Percentiles rank a stretch among this genome's conserved stretches.
These are phyloP conservation scores for Eriosoma lanigerum DNA, from an alignment of 1,140 invertebrate species.

Conservation along the genomic window DNA sequence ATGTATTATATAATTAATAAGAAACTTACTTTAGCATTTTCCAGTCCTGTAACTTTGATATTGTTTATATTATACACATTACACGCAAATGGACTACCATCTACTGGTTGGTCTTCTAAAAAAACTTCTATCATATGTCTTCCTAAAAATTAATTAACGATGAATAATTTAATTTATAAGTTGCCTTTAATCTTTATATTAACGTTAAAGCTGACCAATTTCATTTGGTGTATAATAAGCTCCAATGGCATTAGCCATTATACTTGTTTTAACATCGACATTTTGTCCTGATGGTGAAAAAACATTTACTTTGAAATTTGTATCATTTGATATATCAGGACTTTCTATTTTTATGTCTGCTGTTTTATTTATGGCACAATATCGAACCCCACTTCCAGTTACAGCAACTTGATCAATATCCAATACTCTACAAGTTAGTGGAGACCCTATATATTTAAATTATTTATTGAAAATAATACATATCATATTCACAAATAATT, in stretches of 20 bases:
- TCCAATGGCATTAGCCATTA: slow-evolving; percentile 66
- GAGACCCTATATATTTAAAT: slow-evolving; percentile 68
- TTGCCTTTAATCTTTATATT: not conserved
- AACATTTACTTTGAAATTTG: slow-evolving; percentile 68
- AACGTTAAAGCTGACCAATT: slow-evolving; percentile 63
- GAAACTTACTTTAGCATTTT: slow-evolving; percentile 61
- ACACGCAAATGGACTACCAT: slow-evolving; percentile 88
- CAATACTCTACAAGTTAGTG: slow-evolving; percentile 80
- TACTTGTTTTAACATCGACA: slow-evolving; percentile 68
- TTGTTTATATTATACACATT: slow-evolving; percentile 89
- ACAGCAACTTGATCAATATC: slow-evolving; percentile 66
- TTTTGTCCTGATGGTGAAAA: slow-evolving; percentile 77
- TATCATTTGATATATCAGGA: slow-evolving; percentile 56
- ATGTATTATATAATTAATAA: not conserved
- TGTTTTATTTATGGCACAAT: slow-evolving; percentile 64
- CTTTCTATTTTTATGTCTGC: slow-evolving; percentile 66
- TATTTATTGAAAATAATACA: not conserved
- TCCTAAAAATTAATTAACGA: slow-evolving; percentile 60
- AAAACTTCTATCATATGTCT: slow-evolving; percentile 80
- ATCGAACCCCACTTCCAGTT: slow-evolving; percentile 65
- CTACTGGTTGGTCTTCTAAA: slow-evolving; percentile 78
- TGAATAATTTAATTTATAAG: not conserved
- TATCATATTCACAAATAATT: not conserved
- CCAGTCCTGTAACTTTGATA: slow-evolving; percentile 77
- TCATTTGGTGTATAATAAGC: slow-evolving; percentile 79